A percentile compares a stretch with the other conserved stretches of the same genome.
phyloP scores from a whole-genome alignment of 2,113 vertebrate genomes.

The Hippolais icterina region DNA sequence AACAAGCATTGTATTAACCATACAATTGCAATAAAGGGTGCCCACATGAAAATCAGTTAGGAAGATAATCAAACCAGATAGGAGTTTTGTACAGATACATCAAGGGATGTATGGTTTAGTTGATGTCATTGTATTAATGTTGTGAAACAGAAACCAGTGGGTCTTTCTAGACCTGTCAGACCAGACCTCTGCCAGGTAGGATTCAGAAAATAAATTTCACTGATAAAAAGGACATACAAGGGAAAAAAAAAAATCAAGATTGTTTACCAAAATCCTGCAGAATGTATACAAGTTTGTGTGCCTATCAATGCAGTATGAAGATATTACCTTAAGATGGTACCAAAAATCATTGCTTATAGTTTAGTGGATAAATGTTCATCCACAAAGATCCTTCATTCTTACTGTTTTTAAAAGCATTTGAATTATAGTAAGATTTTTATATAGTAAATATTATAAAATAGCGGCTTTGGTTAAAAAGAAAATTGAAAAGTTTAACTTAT shows the following conservation, averaged over 20 bases:
- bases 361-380: not conserved
- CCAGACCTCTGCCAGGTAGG: not conserved
- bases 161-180: not conserved
- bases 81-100: not conserved
- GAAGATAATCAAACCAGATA: not conserved
- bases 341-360: not conserved
- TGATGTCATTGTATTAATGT: not conserved
- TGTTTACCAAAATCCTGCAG: not conserved
- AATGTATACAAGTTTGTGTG: not conserved
- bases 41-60: not conserved
- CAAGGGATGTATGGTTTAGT: not conserved
- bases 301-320: not conserved
- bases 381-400: not conserved
- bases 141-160: not conserved
- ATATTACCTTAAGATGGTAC: not conserved
- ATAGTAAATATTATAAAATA: not conserved
- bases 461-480: not conserved
- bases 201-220: not conserved
- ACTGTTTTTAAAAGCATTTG: not conserved
- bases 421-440: not conserved
- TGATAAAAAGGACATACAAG: not conserved
- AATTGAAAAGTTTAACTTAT: not conserved
- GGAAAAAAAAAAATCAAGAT: not conserved
- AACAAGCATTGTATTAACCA: not conserved
- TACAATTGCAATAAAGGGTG: not conserved